Evolutionary conservation across 2,113 vertebrate species (phyloP), one percentile per base, ranked within the genome.

Genomic region (Psephotus haematonotus): DNA sequence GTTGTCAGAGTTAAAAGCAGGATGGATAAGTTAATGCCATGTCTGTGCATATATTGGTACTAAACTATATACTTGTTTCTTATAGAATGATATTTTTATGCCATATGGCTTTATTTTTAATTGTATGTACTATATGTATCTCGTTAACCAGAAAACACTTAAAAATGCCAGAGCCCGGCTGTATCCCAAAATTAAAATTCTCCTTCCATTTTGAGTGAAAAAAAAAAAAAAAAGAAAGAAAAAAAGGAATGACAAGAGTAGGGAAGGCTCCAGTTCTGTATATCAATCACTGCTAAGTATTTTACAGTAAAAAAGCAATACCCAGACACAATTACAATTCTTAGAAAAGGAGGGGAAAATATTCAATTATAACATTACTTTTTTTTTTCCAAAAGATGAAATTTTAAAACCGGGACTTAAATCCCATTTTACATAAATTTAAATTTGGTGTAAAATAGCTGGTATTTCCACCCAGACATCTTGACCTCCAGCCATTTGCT

Each of bases 101-200:
- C 22, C 69, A 49, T 39, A 65, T 20, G 28, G 44, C 52, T 83
- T 86, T 75, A 49, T 78, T 88, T 88, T 86, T 31, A 90, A 37
- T 52, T 44, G 12, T 19, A 82, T 23, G 28, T 29, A 39, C 63
- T 92, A 14, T 31, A 52, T 9, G 10, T 78, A 68, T 46, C 41
- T 79, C 52, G 39, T 57, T 79, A 97, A 89, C 28, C 24, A 62
- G 47, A 82, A 78, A 57, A 86, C 22, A 75, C 71, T 88, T 44
- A n/a, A 64, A 92, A 94, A 83, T 74, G 23, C 9, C 59, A 91
- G 41, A 89, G 16, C 37, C 62, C 75, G 35, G 19, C 10, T 80
- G 31, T 46, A 13, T 76, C 44, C 71, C 65, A 67, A 76, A 85
- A 86, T 81, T 78, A 67, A 76, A 85, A 86, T 81, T 78, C 5